Conservation (phyloP, 2,797 vertebrate genomes). For the Bradypodion ventrale region DNA sequence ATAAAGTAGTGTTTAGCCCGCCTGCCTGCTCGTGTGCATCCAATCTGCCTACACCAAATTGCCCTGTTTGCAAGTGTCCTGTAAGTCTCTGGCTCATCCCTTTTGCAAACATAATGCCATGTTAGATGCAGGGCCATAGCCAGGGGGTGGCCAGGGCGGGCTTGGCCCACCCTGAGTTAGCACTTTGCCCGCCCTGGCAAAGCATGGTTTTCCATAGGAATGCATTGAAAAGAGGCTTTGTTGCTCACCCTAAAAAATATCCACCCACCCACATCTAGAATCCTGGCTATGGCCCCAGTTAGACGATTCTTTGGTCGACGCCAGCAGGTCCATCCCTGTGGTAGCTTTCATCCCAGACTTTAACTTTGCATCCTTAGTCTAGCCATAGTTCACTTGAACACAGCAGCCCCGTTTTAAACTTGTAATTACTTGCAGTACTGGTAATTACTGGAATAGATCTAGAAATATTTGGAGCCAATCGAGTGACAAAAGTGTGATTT, state of each 20-base stretch:
- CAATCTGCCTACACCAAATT: too few species aligned
- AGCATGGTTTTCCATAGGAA: too few species aligned
- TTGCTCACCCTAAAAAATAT: too few species aligned
- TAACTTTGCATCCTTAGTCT: neutral
- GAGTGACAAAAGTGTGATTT: neutral
- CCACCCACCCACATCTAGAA: too few species aligned
- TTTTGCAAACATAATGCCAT: neutral
- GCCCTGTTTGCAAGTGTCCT: neutral
- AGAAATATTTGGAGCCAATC: neutral
- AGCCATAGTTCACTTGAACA: neutral
- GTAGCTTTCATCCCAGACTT: neutral
- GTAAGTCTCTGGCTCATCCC: neutral
- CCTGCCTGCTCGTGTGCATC: too few species aligned
- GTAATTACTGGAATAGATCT: neutral
- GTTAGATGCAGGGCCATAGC: too few species aligned
- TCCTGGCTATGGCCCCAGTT: too few species aligned
- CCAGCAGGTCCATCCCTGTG: neutral
- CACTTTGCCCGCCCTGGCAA: too few species aligned
- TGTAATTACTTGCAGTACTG: neutral
- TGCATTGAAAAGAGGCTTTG: too few species aligned
- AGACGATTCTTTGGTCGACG: neutral
- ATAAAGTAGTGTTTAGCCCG: too few species aligned
- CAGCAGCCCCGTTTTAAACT: neutral
- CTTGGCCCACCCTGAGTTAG: too few species aligned
- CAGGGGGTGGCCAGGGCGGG: too few species aligned